Evolutionary conservation across 2,113 vertebrate genomes (phyloP), one percentile per base, ranked within the genome.

Genomic region (Nyctereutes procyonoides): DNA sequence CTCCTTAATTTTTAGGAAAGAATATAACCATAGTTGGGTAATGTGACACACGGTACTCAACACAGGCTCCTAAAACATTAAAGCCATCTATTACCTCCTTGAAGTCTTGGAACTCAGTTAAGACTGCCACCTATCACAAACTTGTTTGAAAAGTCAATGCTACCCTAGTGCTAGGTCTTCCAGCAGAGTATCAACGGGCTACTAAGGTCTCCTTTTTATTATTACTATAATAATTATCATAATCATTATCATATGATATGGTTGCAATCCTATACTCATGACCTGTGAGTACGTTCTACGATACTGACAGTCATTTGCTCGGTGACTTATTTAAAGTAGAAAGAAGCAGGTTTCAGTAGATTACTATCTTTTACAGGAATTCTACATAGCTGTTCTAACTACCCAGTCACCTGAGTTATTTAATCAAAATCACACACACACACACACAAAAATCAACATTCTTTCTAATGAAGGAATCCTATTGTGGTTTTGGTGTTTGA

Each of bases 111-210:
- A 84, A 92, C 62, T 97, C 97, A 84, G 96, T 65, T 80, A 94
- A 97, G 96, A 96, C 90, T 95, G 97, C 95, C 97, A 97, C 94
- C 97, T 97, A 88, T 24, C 97, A 97, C 55, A 38, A 79, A 87
- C 58, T 83, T 94, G 20, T 76, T 85, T 86, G 69, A 56, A 95
- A 71, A 89, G 32, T 87, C 79, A 95, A 12, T 53, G 22, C 28
- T 62, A 51, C 17, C 11, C 24, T 58, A 32, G 15, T 1, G 28
- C 73, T 32, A 58, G 58, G 30, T 95, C 81, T 76, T 86, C 24
- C 38, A 63, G 12, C 14, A 35, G 51, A 55, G 65, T 74, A 51
- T 67, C 51, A 58, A 55, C 1, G 71, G 28, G 62, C 32, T 73
- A 87, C 56, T 17, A 65, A 60, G 79, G 28, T 71, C 63, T 83